Conservation (phyloP, 92 coral and sea anemone species). For the Blastomussa wellsi region DNA sequence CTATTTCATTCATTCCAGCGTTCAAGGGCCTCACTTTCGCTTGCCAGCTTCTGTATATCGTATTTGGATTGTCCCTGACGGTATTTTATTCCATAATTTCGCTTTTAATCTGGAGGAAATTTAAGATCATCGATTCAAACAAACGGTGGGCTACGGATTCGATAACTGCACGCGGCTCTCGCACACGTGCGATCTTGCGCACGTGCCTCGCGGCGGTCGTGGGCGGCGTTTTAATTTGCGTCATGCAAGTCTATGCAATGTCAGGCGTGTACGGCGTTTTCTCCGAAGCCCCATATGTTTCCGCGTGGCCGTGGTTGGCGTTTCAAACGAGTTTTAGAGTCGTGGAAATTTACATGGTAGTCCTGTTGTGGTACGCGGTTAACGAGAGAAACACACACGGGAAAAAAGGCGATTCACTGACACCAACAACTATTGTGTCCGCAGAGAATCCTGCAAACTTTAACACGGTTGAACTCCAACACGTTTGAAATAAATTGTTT, state of each 20-base stretch:
- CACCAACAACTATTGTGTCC: constrained; percentile 14
- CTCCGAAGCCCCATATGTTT: constrained; percentile 49
- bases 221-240: constrained; percentile 66
- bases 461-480: background rate
- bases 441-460: background rate
- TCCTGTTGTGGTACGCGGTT: constrained; percentile 36
- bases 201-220: constrained; percentile 65
- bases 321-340: constrained; percentile 64
- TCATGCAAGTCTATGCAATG: constrained; percentile 69
- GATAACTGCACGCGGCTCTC: constrained; percentile 30
- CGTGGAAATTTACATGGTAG: constrained; percentile 67
- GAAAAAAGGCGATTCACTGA: constrained; percentile 19
- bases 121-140: constrained; percentile 8
- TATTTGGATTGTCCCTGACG: constrained; percentile 51
- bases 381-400: constrained; percentile 9
- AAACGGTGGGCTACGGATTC: constrained; percentile 17
- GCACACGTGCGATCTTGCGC: constrained; percentile 56
- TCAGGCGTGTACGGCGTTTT: constrained; percentile 69
- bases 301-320: constrained; percentile 83
- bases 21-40: constrained; percentile 59
- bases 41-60: constrained; percentile 68
- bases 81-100: constrained; percentile 62
- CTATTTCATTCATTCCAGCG: constrained; percentile 55
- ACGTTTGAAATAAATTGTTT: background rate
- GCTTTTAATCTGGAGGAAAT: constrained; percentile 63